Conservation (phyloP, 2,888 invertebrate genomes). For the Sinodicranocentrus sp. region DNA sequence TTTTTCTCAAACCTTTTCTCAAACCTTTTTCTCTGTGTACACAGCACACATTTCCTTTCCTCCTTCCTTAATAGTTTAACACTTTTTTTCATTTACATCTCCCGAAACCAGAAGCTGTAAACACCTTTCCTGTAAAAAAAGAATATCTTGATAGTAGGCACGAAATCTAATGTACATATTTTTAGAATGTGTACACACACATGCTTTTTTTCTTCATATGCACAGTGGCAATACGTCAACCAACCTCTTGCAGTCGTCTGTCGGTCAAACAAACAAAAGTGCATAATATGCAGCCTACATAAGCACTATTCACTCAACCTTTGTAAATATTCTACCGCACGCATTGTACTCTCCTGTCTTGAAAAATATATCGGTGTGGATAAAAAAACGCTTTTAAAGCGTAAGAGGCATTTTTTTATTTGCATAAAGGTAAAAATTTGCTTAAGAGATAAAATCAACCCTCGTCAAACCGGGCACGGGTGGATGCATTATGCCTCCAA, state of each 20-base stretch:
- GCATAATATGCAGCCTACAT: background rate
- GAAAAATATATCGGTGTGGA: background rate
- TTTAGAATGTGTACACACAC: too few species aligned
- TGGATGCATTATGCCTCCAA: background rate
- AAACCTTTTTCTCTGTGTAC: background rate
- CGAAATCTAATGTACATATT: too few species aligned
- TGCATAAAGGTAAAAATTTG: conserved; percentile 47
- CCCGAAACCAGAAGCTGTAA: background rate
- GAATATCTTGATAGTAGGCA: background rate
- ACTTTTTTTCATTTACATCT: background rate
- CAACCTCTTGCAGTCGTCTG: conserved; percentile 32
- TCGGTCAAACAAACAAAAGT: conserved; percentile 20
- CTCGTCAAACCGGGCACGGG: too few species aligned
- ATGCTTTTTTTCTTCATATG: background rate
- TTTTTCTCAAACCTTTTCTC: too few species aligned
- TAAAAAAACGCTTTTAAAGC: background rate
- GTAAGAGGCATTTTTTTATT: conserved; percentile 11
- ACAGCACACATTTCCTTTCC: background rate
- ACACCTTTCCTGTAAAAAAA: background rate
- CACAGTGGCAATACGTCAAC: background rate
- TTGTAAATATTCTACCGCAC: conserved; percentile 10
- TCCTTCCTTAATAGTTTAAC: background rate
- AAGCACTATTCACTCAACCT: background rate
- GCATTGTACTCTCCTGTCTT: conserved; percentile 8
- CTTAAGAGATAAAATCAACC: conserved; percentile 37